Base-by-base conservation (phyloP, 2,113 vertebrate genomes). In the Pelvicachromis taeniatus region DNA sequence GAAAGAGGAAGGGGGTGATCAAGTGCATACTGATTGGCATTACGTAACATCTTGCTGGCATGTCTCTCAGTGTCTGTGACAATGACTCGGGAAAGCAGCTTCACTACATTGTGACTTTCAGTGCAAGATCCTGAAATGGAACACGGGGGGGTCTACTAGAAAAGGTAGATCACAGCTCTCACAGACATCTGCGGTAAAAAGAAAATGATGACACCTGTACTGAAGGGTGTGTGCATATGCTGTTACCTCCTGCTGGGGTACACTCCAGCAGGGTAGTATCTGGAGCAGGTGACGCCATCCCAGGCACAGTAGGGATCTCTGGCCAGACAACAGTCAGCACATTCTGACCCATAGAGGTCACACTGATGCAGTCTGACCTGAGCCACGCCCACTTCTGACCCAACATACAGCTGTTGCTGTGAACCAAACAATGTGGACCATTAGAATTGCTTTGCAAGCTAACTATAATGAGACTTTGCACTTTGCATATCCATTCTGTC, bases 291-390 rank as follows among this genome's bases (percentile, higher is more conserved):
- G 80, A 97, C 92, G 0, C 99, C 99, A 10, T 99, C 99, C 99
- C 99, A 99, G 73, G 98, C 98, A 4, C 99, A 99, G 94, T 99
- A 99, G 0, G 99, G 98, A 84, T 99, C 99, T 86, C 99, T 95
- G 4, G 99, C 98, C 3, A 99, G 96, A 85, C 99, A 99, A 91
- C 99, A 99, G 87, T 99, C 98, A 0, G 98, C 97, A 12, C 99
- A 99, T 56, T 98, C 98, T 0, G 97, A 96, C 13, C 99, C 99
- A 0, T 99, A 99, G 94, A 98, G 96, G 89, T 97, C 96, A 63
- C 99, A 99, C 90, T 99, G 98, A 92, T 99, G 97, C 89, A 99
- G 96, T 80, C 95, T 96, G 85, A 99, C 92, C 84, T 99, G 99
- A 0, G 96, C 97, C 85, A 99, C 94, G 0, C 96, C 97, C 0